Conservation (phyloP, 2,113 vertebrate genomes). For the Vulpes lagopus region DNA sequence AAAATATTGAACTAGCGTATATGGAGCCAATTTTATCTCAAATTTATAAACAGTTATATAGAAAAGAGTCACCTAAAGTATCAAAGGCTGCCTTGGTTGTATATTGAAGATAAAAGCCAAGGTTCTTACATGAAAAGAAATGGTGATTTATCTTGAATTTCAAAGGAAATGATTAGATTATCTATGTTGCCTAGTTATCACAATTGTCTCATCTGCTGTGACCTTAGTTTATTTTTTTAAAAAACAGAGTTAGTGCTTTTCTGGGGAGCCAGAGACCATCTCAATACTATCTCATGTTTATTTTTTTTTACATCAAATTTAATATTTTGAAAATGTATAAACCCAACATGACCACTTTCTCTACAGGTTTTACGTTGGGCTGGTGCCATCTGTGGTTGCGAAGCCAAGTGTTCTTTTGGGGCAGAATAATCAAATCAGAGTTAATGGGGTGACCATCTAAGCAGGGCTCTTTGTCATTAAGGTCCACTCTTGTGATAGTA, state of each 20-base stretch:
- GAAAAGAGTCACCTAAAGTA: conserved; percentile 40
- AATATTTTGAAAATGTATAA: conserved; percentile 71
- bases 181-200: conserved; percentile 56
- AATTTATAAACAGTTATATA: conserved; percentile 62
- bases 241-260: conserved; percentile 23
- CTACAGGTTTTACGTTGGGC: conserved; percentile 64
- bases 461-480: conserved; percentile 77
- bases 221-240: conserved; percentile 57
- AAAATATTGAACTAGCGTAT: conserved; percentile 60
- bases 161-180: conserved; percentile 64
- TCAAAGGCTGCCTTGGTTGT: conserved; percentile 52
- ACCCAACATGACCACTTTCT: conserved; percentile 62
- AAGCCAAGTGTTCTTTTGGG: conserved; percentile 75
- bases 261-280: conserved; percentile 28
- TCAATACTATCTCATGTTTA: conserved; percentile 36
- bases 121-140: conserved; percentile 59
- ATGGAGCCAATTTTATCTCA: conserved; percentile 43
- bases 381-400: conserved; percentile 55
- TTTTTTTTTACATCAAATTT: conserved; percentile 69
- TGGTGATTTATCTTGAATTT: conserved; percentile 73
- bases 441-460: conserved; percentile 83
- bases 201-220: conserved; percentile 48
- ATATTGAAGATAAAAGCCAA: conserved; percentile 65
- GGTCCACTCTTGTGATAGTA: conserved; percentile 59
- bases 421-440: conserved; percentile 81